Evolutionary conservation across 2,113 vertebrate species (phyloP).

Genomic region (Cavia porcellus): DNA sequence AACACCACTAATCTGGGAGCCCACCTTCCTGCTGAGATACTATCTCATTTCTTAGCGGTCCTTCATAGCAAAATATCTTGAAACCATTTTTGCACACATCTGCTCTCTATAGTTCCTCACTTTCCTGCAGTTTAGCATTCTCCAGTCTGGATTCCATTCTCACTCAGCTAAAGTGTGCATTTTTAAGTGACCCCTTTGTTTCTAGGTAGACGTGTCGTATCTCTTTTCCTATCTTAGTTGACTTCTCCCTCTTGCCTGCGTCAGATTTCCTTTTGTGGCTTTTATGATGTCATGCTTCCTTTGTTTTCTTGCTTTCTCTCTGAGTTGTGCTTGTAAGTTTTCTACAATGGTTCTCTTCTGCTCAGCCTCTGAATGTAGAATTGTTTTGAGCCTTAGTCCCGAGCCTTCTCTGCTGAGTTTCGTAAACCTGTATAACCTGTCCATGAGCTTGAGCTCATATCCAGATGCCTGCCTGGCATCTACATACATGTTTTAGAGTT

Average conservation of each 20-base stretch:
- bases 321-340: background rate
- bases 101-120: background rate
- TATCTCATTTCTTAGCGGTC: background rate
- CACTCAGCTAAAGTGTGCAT: background rate
- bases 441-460: background rate
- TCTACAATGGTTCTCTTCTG: background rate
- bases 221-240: background rate
- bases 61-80: background rate
- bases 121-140: accelerated
- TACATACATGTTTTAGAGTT: background rate
- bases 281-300: background rate
- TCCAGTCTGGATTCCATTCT: background rate
- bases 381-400: too few relatives aligned
- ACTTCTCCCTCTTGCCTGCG: background rate
- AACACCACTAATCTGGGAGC: background rate
- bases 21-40: background rate
- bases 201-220: background rate
- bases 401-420: background rate
- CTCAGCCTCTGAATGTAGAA: background rate
- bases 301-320: background rate
- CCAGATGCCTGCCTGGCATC: background rate
- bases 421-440: background rate
- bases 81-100: background rate
- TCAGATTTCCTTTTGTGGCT: background rate
- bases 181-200: background rate